Percentiles rank a stretch among this genome's conserved stretches.
phyloP scores from a whole-genome alignment of 1,140 invertebrate genomes.

The Asobara japonica region DNA sequence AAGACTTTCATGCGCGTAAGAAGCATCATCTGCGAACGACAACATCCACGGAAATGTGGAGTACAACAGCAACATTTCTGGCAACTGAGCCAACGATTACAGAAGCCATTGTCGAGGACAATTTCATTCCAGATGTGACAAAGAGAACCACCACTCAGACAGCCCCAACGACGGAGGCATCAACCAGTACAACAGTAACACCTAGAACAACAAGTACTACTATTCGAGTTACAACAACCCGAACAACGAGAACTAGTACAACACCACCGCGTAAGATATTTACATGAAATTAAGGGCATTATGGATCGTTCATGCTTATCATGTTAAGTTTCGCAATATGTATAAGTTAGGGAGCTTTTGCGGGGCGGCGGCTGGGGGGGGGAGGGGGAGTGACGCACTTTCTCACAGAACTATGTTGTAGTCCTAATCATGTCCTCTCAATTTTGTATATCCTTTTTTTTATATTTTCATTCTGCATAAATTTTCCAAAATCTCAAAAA shows the following conservation, averaged over 20 bases:
- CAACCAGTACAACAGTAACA: constrained; percentile 60
- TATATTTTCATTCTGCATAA: too few relatives aligned
- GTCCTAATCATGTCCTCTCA: too few relatives aligned
- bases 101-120: constrained; percentile 53
- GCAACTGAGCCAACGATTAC: constrained; percentile 42
- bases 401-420: too few relatives aligned
- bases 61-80: constrained; percentile 58
- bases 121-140: constrained; percentile 62
- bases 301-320: too few relatives aligned
- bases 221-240: constrained; percentile 57
- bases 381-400: too few relatives aligned
- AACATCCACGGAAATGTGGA: constrained; percentile 60
- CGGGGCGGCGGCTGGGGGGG: too few relatives aligned
- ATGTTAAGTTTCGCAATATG: too few relatives aligned
- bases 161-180: constrained; percentile 37
- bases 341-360: too few relatives aligned
- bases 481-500: too few relatives aligned
- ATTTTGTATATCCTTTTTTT: too few relatives aligned
- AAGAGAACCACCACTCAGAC: constrained; percentile 53
- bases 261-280: constrained; percentile 74
- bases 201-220: constrained; percentile 44
- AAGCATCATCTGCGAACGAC: constrained; percentile 64
- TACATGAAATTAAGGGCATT: neutral
- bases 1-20: constrained; percentile 79
- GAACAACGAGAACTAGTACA: constrained; percentile 73